Base-by-base conservation (phyloP, 2,888 invertebrate genomes). In the Crematogaster levior region DNA sequence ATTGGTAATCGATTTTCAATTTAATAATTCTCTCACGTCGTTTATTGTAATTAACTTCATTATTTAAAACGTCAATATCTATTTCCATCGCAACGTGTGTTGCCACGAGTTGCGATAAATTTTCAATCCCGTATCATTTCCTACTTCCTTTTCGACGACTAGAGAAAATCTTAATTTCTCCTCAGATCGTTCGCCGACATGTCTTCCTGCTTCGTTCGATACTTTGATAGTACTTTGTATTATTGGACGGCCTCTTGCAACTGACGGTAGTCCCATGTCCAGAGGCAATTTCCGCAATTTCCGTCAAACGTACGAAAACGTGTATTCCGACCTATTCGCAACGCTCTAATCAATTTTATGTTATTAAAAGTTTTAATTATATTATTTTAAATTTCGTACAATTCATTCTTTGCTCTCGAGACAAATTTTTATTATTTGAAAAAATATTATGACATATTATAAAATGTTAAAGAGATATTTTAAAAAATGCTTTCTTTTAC, bases 201-300 rank as follows among this genome's bases (percentile, higher is more conserved):
- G 15, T 12, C 9, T 63, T 61, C 27, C 34, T 5, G 27, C 21
- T 65, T 53, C 34, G 40, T 10, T 79, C 68, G 56, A 68, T 68
- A 66, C 68, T 56, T 66, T 30, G 68, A 30, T 34, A 12, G 18
- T 63, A 75, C 63, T 75, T 63, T 9, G 21, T 9, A 18, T 46
- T 79, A 66, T 40, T 43, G 34, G 21, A 12, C 30, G 18, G 34
- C 7, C 34, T 30, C 12, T 27, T 15, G 51, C 53, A 34, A 24
- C 56, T 43, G 43, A 56, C 34, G 75, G 3, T 60, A 24, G 12
- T 37, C n/a, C n/a, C n/a, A n/a, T n/a, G n/a, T 10, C 21, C 21
- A 34, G 15, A 15, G 24, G 2, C 18, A 27, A n/a, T 40, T n/a
- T n/a, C n/a, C n/a, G 10, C 27, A 40, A 51, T 30, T 66, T 66